These are phyloP conservation scores for Mamestra configurata DNA, from an alignment of 1,140 invertebrate species.

Conservation along the genomic window DNA sequence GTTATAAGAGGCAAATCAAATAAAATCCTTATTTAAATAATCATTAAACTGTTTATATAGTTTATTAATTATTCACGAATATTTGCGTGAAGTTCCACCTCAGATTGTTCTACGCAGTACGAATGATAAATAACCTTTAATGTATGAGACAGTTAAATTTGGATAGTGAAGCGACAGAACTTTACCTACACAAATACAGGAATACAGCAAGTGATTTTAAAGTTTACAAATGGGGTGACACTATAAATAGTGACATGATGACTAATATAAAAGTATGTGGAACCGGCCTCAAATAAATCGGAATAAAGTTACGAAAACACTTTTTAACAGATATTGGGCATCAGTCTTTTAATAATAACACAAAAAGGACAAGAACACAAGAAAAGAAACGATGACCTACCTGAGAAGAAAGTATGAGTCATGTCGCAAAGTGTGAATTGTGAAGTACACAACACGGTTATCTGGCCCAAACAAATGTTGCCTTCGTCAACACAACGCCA, in stretches of 20 bases:
- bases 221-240: no score
- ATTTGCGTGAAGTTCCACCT: neutral
- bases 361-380: neutral
- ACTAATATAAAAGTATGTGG: no score
- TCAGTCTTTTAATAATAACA: neutral
- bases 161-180: neutral
- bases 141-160: neutral
- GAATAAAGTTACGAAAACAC: no score
- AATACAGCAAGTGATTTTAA: neutral
- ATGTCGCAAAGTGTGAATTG: neutral
- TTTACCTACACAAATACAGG: no score
- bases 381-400: neutral
- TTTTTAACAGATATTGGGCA: no score
- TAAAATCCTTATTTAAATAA: slow-evolving; percentile 6
- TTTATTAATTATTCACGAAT: neutral
- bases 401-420: neutral
- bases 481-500: slow-evolving; percentile 3
- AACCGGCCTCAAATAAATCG: no score
- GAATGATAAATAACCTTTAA: slow-evolving; percentile 1
- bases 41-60: neutral
- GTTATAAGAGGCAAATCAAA: neutral
- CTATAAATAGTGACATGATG: neutral
- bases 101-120: slow-evolving; percentile 10
- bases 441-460: neutral
- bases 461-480: slow-evolving; percentile 39